These are phyloP conservation scores for Callopanchax toddi DNA, from an alignment of 2,113 vertebrate species.

Conservation along the genomic window DNA sequence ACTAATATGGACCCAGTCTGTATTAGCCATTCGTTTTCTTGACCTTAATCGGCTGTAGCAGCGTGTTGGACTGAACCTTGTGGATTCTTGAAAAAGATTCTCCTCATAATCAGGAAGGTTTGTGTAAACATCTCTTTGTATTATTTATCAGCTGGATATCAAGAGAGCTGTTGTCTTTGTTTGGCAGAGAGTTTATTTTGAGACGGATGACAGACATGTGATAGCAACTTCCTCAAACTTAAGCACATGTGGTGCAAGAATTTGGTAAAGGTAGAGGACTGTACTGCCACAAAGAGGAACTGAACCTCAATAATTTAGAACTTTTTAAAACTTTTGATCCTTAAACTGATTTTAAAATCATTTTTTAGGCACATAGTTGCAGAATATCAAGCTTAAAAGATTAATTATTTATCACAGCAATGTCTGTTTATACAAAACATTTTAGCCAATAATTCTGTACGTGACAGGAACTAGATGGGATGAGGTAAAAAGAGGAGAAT, in stretches of 20 bases:
- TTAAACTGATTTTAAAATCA: background rate
- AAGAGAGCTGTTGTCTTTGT: slow-evolving; percentile 26
- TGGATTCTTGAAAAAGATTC: slow-evolving; percentile 9
- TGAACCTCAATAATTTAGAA: background rate
- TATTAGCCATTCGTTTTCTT: slow-evolving; percentile 17
- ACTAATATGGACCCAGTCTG: slow-evolving; percentile 18
- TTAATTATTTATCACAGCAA: background rate
- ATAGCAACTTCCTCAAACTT: slow-evolving; percentile 40
- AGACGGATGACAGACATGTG: slow-evolving; percentile 20
- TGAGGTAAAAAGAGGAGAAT: too few relatives aligned
- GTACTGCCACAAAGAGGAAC: slow-evolving; percentile 2
- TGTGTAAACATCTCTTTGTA: slow-evolving; percentile 20
- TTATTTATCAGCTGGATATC: slow-evolving; percentile 18
- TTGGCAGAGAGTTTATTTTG: slow-evolving; percentile 13
- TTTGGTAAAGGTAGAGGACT: slow-evolving; percentile 2
- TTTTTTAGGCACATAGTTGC: background rate
- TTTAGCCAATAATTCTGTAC: background rate
- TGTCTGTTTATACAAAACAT: background rate
- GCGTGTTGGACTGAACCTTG: slow-evolving; percentile 3
- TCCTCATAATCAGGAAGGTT: background rate
- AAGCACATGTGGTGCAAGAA: background rate
- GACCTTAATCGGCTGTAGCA: slow-evolving; percentile 24
- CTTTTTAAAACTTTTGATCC: slow-evolving; percentile 5
- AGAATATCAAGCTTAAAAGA: background rate
- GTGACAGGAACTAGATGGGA: too few relatives aligned